Percentiles rank a stretch among this genome's conserved stretches.
Evolutionary conservation across 2,888 invertebrate genomes (phyloP).

Genomic region (Lochmaea capreae): DNA sequence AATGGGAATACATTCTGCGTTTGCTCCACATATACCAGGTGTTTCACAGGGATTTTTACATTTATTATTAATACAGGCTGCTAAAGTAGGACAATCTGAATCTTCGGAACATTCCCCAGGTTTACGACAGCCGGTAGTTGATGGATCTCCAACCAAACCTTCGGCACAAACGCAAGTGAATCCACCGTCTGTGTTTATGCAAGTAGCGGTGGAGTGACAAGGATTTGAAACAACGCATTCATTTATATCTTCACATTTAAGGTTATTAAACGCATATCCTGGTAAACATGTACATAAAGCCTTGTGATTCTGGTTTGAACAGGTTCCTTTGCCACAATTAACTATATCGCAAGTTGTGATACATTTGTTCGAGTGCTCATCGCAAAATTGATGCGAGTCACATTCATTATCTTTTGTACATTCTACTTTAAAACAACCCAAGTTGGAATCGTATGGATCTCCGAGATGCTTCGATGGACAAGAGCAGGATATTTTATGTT

Average conservation of each 20-base stretch:
- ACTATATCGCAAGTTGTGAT: constrained; percentile 82
- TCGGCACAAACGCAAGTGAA: constrained; percentile 82
- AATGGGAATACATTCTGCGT: constrained; percentile 79
- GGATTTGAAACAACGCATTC: constrained; percentile 80
- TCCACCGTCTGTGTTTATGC: constrained; percentile 83
- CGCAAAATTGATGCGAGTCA: constrained; percentile 79
- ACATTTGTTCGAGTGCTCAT: constrained; percentile 81
- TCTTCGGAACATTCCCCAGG: constrained; percentile 87
- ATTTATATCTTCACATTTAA: constrained; percentile 82
- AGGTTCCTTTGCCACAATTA: constrained; percentile 84
- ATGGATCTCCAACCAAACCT: constrained; percentile 83
- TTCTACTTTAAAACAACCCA: constrained; percentile 91
- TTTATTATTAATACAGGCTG: constrained; percentile 79
- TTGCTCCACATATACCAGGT: constrained; percentile 75
- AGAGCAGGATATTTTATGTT: constrained; percentile 79
- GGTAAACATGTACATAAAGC: constrained; percentile 79
- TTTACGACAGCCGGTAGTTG: constrained; percentile 78
- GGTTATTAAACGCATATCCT: constrained; percentile 77
- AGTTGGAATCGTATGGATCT: constrained; percentile 78
- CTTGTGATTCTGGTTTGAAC: constrained; percentile 78
- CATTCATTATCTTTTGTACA: constrained; percentile 84
- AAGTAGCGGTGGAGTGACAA: constrained; percentile 81
- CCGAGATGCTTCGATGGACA: constrained; percentile 87
- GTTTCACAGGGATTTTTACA: constrained; percentile 84
- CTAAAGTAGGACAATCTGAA: constrained; percentile 81